A percentile compares a stretch with the other conserved stretches of the same genome.
phyloP scores from a whole-genome alignment of 2,797 vertebrate genomes.

The Sebastes dallii region DNA sequence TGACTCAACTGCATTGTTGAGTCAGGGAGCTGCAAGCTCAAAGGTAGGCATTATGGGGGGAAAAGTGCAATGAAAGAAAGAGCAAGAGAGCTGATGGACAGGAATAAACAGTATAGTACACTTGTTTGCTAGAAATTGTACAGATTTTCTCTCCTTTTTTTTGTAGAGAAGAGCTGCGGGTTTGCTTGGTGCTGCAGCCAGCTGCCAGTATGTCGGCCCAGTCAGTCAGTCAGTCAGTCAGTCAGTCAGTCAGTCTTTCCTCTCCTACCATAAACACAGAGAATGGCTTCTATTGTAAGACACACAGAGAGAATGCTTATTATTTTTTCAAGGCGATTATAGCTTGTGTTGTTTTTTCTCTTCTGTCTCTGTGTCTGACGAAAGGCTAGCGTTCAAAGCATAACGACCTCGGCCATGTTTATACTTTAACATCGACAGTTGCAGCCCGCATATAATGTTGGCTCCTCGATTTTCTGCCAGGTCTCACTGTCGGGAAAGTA shows the following conservation, averaged over 20 bases:
- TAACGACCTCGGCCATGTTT: slow-evolving; percentile 50
- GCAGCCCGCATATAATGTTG: slow-evolving; percentile 42
- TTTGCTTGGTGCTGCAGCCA: slow-evolving; percentile 38
- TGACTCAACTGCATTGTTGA: slow-evolving; percentile 44
- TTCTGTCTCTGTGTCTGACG: slow-evolving; percentile 39
- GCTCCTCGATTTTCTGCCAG: slow-evolving; percentile 44
- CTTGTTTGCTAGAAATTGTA: slow-evolving; percentile 31
- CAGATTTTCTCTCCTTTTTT: slow-evolving; percentile 19
- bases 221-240: slow-evolving; percentile 25
- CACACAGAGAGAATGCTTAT: slow-evolving; percentile 61
- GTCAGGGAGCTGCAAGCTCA: slow-evolving; percentile 22
- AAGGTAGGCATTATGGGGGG: slow-evolving; percentile 19
- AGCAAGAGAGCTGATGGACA: not conserved
- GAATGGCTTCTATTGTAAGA: slow-evolving; percentile 63
- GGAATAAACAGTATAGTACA: slow-evolving; percentile 6
- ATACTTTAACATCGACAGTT: slow-evolving; percentile 47
- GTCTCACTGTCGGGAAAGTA: slow-evolving; percentile 28
- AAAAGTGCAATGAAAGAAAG: not conserved
- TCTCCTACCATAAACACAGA: slow-evolving; percentile 59
- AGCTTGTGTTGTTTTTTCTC: slow-evolving; percentile 62
- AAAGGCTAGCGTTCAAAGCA: slow-evolving; percentile 49
- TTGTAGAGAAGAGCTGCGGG: slow-evolving; percentile 16
- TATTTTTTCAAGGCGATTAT: slow-evolving; percentile 69
- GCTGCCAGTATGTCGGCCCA: slow-evolving; percentile 30
- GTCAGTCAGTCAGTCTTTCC: slow-evolving; percentile 39